These are phyloP conservation scores for Odontothrips loti DNA, from an alignment of 2,888 invertebrate genomes.

Conservation along the genomic window DNA sequence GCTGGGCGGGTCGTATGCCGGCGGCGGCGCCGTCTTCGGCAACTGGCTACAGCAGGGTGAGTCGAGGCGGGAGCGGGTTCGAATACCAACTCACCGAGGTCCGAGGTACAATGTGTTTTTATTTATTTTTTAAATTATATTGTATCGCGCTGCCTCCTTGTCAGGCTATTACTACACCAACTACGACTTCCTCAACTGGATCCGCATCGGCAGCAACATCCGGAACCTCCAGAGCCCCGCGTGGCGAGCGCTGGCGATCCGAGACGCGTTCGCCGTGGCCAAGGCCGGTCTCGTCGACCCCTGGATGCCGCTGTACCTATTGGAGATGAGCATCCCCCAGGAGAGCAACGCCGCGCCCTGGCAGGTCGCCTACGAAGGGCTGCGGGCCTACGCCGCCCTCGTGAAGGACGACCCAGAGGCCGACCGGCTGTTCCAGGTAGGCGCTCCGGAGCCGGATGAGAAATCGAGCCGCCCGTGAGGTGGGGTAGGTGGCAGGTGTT, in stretches of 20 bases:
- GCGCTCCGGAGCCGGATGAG: not conserved
- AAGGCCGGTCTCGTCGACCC: not conserved
- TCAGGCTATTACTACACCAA: conserved; percentile 4
- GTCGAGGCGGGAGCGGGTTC: not conserved
- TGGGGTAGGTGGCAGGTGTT: not conserved
- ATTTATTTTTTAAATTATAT: not conserved
- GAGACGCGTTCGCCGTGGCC: conserved; percentile 3
- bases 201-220: not conserved
- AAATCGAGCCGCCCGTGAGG: not conserved
- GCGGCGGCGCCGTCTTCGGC: not conserved
- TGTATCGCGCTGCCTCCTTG: not conserved
- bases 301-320: not conserved
- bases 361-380: not conserved
- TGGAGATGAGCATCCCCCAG: not conserved
- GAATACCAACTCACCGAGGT: too few relatives aligned
- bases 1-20: not conserved
- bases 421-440: not conserved
- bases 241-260: not conserved
- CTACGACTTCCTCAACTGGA: conserved; percentile 19
- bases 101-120: too few relatives aligned
- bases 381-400: not conserved
- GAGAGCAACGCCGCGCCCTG: conserved; percentile 2
- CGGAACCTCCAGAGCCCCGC: not conserved
- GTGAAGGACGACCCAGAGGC: not conserved
- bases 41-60: not conserved